phyloP scores from a whole-genome alignment of 2,888 invertebrate genomes.

The Agrochola lychnidis region DNA sequence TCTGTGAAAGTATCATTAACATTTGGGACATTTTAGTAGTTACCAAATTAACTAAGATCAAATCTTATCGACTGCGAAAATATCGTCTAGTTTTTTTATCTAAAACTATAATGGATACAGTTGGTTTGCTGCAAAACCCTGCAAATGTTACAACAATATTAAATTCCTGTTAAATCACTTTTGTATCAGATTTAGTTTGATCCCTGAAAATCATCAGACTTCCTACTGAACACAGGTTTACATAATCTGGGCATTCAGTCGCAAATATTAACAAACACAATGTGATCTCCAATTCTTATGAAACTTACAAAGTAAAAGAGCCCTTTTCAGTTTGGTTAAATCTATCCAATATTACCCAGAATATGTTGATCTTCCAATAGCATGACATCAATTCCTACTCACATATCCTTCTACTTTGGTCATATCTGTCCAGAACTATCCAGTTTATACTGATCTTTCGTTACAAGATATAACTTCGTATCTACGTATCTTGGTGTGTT shows the following conservation, averaged over 20 bases:
- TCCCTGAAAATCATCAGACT: background rate
- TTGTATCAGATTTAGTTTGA: background rate
- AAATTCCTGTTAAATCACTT: background rate
- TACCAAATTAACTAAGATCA: background rate
- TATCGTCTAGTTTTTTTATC: background rate
- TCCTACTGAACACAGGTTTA: background rate
- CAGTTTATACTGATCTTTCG: conserved; percentile 35
- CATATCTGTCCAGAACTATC: conserved; percentile 8
- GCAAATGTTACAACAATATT: conserved; percentile 1
- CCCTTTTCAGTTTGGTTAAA: conserved; percentile 9
- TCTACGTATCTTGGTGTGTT: conserved; percentile 20
- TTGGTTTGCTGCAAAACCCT: background rate
- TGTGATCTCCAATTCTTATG: conserved; percentile 3
- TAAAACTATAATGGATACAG: background rate
- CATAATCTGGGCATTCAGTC: background rate
- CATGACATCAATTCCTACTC: background rate
- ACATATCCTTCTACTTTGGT: conserved; percentile 5
- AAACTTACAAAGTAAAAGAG: background rate
- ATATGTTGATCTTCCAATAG: background rate
- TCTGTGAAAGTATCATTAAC: background rate
- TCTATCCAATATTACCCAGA: background rate
- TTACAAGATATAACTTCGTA: background rate
- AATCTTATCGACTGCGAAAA: background rate
- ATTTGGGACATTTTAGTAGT: background rate
- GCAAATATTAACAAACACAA: conserved; percentile 3